Base-by-base conservation (phyloP, 2,888 invertebrate species). In the Pandemis corylana region DNA sequence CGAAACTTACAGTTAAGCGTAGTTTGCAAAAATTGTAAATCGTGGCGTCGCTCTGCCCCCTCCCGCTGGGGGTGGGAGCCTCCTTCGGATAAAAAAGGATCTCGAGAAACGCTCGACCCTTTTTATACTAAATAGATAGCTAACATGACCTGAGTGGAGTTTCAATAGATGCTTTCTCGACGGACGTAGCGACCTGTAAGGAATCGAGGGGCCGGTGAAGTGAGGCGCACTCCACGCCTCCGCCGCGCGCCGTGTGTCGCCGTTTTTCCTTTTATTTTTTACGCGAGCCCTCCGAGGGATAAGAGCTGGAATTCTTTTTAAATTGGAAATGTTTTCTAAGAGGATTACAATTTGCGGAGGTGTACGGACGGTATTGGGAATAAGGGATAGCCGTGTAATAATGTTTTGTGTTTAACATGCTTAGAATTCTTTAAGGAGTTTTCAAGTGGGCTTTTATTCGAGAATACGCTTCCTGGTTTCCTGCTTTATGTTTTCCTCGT, bases 91-190 rank as follows among this genome's bases (percentile, higher is more conserved):
- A 93, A 93, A 94, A 90, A 94, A 93, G 92, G 92, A 92, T 91
- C 92, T 89, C 85, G 85, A 89, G 90, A 92, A 91, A 88, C 88
- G 90, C 90, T 91, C 92, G 93, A 92, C 92, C 93, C 94, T 94
- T 94, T 94, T 94, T 94, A 94, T 94, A 94, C 94, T 94, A 94
- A 94, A 94, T 92, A 94, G 94, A 93, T 94, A 94, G 94, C 92
- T 93, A 94, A 94, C 94, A 92, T 93, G 91, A 91, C 87, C 93
- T 93, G 93, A 94, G 94, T 94, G 94, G 93, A 94, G 94, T 92
- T 94, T 94, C 94, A 94, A 94, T 94, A 91, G 94, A 94, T 92
- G 93, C 93, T 94, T 92, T 93, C 90, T 90, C 92, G 91, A 87
- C 90, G 91, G 88, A 90, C 90, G 93, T 92, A 90, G 92, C 94